These are phyloP conservation scores for Lagria hirta DNA, from an alignment of 2,888 invertebrate species.

Conservation along the genomic window DNA sequence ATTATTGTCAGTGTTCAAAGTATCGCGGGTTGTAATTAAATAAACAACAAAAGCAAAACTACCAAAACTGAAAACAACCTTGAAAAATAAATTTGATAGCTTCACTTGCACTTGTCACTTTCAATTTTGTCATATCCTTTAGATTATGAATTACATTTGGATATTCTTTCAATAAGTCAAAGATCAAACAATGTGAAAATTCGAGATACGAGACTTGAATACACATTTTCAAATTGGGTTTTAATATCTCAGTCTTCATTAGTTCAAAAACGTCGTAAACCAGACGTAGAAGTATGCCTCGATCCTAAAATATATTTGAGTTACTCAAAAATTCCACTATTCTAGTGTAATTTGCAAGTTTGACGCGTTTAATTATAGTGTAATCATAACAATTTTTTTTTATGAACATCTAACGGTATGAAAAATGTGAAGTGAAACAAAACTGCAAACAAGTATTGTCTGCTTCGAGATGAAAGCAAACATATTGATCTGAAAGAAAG, in stretches of 20 bases:
- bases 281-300: constrained; percentile 52
- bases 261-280: constrained; percentile 46
- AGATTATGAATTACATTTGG: constrained; percentile 31
- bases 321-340: no score
- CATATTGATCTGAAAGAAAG: no score
- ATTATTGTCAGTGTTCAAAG: no score
- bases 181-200: constrained; percentile 42
- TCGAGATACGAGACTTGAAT: constrained; percentile 52
- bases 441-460: no score
- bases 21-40: no score
- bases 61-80: constrained; percentile 3
- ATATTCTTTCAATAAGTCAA: constrained; percentile 46
- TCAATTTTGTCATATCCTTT: constrained; percentile 40
- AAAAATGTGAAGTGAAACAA: no score
- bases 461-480: no score
- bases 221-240: constrained; percentile 43
- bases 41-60: no score
- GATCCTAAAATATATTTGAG: constrained; percentile 48
- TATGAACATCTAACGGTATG: no score
- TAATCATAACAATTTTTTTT: no score
- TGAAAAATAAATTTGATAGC: constrained; percentile 27
- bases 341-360: no score
- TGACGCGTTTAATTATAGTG: no score
- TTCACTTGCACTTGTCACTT: constrained; percentile 41
- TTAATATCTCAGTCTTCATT: constrained; percentile 35